Conservation (phyloP, 2,113 vertebrate genomes). For the Oryzias celebensis region DNA sequence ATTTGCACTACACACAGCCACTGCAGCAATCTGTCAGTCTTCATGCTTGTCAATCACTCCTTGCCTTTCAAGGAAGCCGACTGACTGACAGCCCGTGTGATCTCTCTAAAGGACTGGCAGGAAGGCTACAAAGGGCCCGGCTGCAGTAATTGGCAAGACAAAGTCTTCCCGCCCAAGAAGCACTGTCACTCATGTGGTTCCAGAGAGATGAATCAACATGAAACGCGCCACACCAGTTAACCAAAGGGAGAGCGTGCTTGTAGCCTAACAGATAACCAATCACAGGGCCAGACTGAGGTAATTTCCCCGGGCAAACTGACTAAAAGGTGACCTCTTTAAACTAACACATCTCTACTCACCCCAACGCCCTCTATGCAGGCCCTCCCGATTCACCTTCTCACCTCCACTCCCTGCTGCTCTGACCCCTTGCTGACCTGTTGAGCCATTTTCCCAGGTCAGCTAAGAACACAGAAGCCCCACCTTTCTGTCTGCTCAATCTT, state of each 20-base stretch:
- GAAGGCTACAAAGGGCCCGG: constrained; percentile 66
- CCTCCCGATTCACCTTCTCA: constrained; percentile 53
- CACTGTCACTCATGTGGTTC: constrained; percentile 67
- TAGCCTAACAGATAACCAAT: constrained; percentile 53
- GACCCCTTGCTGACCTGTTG: constrained; percentile 58
- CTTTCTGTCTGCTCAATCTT: constrained; percentile 41
- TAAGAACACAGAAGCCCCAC: constrained; percentile 8
- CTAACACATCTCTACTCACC: constrained; percentile 37
- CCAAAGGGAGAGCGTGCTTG: constrained; percentile 52
- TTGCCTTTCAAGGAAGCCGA: constrained; percentile 55
- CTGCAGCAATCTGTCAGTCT: constrained; percentile 61
- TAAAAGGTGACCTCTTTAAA: constrained; percentile 71
- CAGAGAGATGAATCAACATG: constrained; percentile 58
- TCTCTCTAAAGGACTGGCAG: constrained; percentile 70
- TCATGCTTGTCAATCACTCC: constrained; percentile 66
- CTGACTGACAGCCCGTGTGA: constrained; percentile 76
- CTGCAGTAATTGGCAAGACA: constrained; percentile 72
- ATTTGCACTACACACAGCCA: constrained; percentile 71
- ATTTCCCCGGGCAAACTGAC: constrained; percentile 54
- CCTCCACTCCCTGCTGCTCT: constrained; percentile 49
- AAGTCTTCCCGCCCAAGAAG: constrained; percentile 65
- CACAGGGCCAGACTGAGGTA: constrained; percentile 37
- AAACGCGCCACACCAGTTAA: constrained; percentile 62
- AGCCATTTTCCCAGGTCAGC: constrained; percentile 56
- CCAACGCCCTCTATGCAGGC: constrained; percentile 1